Evolutionary conservation across 2,113 vertebrate genomes (phyloP), one percentile per base, ranked within the genome.

Genomic region (Cathartes aura): DNA sequence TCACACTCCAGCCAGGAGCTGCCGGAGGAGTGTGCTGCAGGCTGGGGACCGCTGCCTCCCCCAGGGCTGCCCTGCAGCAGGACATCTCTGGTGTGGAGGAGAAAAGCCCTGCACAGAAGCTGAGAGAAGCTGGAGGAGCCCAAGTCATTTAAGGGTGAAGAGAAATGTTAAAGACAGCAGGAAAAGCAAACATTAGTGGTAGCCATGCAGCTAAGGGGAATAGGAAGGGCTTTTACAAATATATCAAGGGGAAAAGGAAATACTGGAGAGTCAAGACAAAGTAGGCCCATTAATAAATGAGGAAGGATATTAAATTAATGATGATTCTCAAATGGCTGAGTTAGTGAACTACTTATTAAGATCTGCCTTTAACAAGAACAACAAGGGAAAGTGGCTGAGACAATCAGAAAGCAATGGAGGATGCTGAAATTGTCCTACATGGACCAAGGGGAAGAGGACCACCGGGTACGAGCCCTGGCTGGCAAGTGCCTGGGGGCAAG

Each of bases 231-330:
- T 98, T 97, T 97, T 97, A 97, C 96, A 98, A 97, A 98, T 89
- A 97, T 96, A 97, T 94, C 96, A 97, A 97, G 93, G 96, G 96
- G 97, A 95, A 97, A 97, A 97, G 95, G 96, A 97, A 98, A 97
- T 97, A 96, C 93, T 96, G 84, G 94, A 96, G 94, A 97, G 94
- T 79, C 94, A 95, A 97, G 97, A 96, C 97, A 97, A 97, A 98
- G 97, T 97, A 93, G 93, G 73, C 38, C 97, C 97, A 98, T 97
- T 97, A 98, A 97, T 97, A 98, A 98, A 97, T 98, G 96, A 98
- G 97, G 94, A 97, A 96, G 96, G 96, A 95, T 97, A 97, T 96
- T 97, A 98, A 98, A 98, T 98, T 98, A 97, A 97, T 97, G 96
- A 97, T 97, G 97, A 98, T 96, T 86, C 96, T 98, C 97, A 97